These are phyloP conservation scores for Brachionus asplanchnoidis DNA, from an alignment of 1,140 invertebrate genomes.

Conservation along the genomic window DNA sequence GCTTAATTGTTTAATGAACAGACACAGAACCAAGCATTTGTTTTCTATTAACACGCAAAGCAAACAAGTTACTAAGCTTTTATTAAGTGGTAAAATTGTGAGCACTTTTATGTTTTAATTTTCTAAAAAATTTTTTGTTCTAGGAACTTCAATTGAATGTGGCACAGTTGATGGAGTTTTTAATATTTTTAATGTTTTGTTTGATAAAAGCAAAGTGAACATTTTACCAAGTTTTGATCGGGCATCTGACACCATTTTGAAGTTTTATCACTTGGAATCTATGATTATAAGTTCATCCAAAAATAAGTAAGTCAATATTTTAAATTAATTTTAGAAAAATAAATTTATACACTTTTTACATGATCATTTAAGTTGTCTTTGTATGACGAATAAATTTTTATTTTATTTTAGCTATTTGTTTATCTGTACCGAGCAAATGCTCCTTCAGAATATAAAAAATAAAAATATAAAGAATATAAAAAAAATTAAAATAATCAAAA, in stretches of 20 bases:
- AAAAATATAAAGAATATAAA: too few relatives aligned
- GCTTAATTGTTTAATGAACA: not conserved
- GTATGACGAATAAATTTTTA: too few relatives aligned
- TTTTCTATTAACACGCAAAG: constrained; percentile 15
- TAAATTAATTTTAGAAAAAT: not conserved
- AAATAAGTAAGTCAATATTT: not conserved
- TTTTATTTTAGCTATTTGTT: too few relatives aligned
- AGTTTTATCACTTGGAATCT: not conserved
- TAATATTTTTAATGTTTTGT: not conserved
- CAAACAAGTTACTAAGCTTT: not conserved
- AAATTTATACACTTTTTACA: not conserved
- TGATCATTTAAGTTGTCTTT: too few relatives aligned
- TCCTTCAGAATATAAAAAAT: too few relatives aligned
- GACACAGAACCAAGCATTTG: not conserved
- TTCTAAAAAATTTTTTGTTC: not conserved
- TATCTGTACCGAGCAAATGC: too few relatives aligned
- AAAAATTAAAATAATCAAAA: too few relatives aligned
- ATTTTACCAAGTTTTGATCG: constrained; percentile 2
- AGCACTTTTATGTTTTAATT: not conserved
- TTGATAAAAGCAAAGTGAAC: not conserved
- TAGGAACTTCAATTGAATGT: not conserved
- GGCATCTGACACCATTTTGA: not conserved
- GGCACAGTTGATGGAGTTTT: not conserved
- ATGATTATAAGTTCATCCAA: not conserved
- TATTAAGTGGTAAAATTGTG: not conserved